A percentile compares a stretch with the other conserved stretches of the same genome.
phyloP scores from a whole-genome alignment of 2,888 invertebrate species.

The Latrodectus hesperus region DNA sequence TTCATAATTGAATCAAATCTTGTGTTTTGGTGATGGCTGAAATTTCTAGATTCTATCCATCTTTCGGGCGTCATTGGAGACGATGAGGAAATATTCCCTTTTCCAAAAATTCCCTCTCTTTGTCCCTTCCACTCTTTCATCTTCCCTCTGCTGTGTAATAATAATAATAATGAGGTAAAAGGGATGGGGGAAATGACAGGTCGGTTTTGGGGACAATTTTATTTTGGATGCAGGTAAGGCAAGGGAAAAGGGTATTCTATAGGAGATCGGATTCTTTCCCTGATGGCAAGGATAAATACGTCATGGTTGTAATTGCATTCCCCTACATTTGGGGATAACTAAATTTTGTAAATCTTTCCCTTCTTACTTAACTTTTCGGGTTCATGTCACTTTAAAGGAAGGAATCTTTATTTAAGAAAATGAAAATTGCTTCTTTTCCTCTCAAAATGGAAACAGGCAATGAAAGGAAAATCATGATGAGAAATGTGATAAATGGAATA shows the following conservation, averaged over 20 bases:
- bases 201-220: conserved; percentile 30
- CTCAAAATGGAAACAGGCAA: too few relatives aligned
- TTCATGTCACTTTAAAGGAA: too few relatives aligned
- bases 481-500: too few relatives aligned
- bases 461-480: too few relatives aligned
- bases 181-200: conserved; percentile 11
- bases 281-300: neutral
- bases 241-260: neutral
- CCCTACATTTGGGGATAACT: neutral
- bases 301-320: neutral
- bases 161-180: conserved; percentile 7
- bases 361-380: too few relatives aligned
- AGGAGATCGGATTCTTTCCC: neutral
- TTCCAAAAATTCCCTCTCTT: conserved; percentile 28
- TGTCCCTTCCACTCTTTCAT: neutral
- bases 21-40: conserved; percentile 57
- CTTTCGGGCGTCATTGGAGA: conserved; percentile 49
- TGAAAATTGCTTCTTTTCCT: too few relatives aligned
- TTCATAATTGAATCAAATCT: conserved; percentile 63
- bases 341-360: neutral
- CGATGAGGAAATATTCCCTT: conserved; percentile 6
- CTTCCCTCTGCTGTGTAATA: conserved; percentile 17
- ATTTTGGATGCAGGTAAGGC: conserved; percentile 14
- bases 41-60: conserved; percentile 56
- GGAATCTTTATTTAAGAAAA: too few relatives aligned